These are phyloP conservation scores for Cinara cedri DNA, from an alignment of 2,888 invertebrate genomes.

Conservation along the genomic window DNA sequence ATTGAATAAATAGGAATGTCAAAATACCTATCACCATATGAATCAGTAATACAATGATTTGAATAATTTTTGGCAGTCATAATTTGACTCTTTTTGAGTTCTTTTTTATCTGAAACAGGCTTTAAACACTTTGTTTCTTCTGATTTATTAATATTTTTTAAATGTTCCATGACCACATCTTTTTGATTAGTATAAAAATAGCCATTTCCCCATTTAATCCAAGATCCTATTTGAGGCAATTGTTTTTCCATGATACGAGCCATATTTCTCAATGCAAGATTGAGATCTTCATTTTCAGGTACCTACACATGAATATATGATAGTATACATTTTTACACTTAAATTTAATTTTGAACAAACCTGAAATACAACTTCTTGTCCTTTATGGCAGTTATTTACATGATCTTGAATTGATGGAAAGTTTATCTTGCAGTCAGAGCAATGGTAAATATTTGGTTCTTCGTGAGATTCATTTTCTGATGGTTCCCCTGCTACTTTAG, in stretches of 20 bases:
- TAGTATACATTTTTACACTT: not conserved
- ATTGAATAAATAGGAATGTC: conserved; percentile 48
- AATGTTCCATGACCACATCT: conserved; percentile 21
- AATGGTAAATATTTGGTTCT: conserved; percentile 34
- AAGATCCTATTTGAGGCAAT: conserved; percentile 7
- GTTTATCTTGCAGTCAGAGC: conserved; percentile 48
- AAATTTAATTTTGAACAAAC: not conserved
- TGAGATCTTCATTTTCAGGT: conserved; percentile 8
- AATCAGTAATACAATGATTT: conserved; percentile 49
- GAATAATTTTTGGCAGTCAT: not conserved
- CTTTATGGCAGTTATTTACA: conserved; percentile 37
- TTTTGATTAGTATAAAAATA: conserved; percentile 37
- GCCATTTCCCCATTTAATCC: conserved; percentile 50
- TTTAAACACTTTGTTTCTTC: not conserved
- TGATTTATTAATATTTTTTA: not conserved
- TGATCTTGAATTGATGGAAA: conserved; percentile 49
- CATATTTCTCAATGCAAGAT: not conserved
- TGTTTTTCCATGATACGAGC: conserved; percentile 2
- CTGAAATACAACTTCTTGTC: conserved; percentile 50
- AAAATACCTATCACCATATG: conserved; percentile 46
- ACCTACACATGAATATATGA: no score
- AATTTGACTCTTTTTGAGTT: not conserved
- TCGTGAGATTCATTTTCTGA: conserved; percentile 1
- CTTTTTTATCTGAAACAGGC: not conserved
- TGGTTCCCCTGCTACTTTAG: not conserved